Conservation (phyloP, 1,140 invertebrate species). For the Periplaneta americana region DNA sequence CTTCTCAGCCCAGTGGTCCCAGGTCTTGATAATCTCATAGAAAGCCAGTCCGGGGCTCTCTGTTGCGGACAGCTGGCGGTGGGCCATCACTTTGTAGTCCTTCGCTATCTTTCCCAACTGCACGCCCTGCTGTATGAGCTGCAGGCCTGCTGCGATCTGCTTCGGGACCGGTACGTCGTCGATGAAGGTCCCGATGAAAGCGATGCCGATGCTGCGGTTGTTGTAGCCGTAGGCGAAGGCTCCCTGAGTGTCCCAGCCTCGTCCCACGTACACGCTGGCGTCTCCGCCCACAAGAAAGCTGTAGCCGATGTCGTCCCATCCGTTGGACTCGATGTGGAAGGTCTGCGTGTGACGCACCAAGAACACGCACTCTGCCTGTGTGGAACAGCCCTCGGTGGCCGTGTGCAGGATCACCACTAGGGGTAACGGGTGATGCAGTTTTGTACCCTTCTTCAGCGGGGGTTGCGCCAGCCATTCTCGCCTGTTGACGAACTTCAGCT, state of each 20-base stretch:
- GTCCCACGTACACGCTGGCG: slow-evolving; percentile 61
- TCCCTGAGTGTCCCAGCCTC: slow-evolving; percentile 61
- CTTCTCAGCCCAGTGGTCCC: slow-evolving; percentile 27
- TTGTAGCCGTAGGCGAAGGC: slow-evolving; percentile 64
- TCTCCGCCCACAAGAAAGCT: slow-evolving; percentile 64
- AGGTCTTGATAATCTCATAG: slow-evolving; percentile 32
- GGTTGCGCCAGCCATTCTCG: slow-evolving; percentile 57
- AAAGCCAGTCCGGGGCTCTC: slow-evolving; percentile 33
- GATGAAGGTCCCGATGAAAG: slow-evolving; percentile 47
- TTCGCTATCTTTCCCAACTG: slow-evolving; percentile 47
- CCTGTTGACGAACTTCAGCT: slow-evolving; percentile 23
- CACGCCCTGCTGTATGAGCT: slow-evolving; percentile 57
- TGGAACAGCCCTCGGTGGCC: slow-evolving; percentile 31
- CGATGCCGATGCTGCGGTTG: slow-evolving; percentile 56
- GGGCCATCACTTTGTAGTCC: slow-evolving; percentile 60
- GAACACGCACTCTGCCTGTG: slow-evolving; percentile 31
- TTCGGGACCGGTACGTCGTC: slow-evolving; percentile 40
- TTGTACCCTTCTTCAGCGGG: slow-evolving; percentile 23
- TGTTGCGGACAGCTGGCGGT: slow-evolving; percentile 52
- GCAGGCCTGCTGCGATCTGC: slow-evolving; percentile 52
- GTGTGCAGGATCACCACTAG: slow-evolving; percentile 20
- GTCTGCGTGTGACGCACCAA: slow-evolving; percentile 46
- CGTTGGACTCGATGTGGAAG: slow-evolving; percentile 46
- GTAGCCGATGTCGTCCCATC: slow-evolving; percentile 66
- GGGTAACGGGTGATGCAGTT: background rate